Conservation (phyloP, 2,797 vertebrate genomes). For the Buphagus erythrorhynchus region DNA sequence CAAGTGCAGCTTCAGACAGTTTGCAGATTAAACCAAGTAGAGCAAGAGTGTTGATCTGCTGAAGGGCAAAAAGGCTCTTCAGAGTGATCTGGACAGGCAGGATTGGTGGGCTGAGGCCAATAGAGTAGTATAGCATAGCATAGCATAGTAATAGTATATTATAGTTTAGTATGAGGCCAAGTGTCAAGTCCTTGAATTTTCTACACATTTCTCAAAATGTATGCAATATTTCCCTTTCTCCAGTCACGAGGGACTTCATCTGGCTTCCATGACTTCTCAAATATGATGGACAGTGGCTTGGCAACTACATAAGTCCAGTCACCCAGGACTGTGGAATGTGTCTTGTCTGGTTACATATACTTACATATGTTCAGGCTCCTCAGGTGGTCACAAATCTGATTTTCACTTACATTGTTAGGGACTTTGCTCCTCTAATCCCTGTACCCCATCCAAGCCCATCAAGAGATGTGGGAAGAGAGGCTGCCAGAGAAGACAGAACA, state of each 20-base stretch:
- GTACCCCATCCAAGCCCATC: neutral
- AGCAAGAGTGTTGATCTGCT: neutral
- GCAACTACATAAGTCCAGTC: neutral
- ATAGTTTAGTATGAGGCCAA: neutral
- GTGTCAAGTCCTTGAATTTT: neutral
- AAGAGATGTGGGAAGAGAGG: neutral
- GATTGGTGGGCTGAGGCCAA: rapidly evolving
- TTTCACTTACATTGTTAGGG: neutral
- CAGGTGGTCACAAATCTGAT: neutral
- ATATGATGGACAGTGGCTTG: neutral
- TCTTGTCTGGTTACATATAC: neutral
- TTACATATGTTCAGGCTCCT: neutral
- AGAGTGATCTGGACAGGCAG: neutral
- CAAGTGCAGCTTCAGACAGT: rapidly evolving
- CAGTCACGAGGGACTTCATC: neutral
- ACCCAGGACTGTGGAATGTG: no score
- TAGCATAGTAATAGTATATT: no score
- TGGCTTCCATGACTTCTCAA: neutral
- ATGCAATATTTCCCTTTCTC: neutral
- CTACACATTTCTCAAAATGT: neutral
- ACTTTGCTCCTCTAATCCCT: neutral
- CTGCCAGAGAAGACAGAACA: neutral
- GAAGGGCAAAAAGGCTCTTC: neutral
- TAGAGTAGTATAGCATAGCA: neutral
- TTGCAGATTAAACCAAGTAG: neutral